phyloP scores from a whole-genome alignment of 2,888 invertebrate species.

The Lasius platythorax region DNA sequence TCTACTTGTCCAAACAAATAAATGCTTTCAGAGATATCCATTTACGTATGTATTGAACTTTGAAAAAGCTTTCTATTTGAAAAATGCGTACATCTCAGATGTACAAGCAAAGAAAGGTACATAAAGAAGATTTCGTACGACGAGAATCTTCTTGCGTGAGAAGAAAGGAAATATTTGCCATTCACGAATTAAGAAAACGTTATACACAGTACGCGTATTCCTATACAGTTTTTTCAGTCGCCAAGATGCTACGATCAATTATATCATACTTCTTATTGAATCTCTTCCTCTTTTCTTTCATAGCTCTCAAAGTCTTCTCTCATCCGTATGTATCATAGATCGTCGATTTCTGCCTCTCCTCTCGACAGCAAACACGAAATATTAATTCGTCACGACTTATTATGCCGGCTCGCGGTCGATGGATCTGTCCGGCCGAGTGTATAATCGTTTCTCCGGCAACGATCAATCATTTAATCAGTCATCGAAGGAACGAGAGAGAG shows the following conservation, averaged over 20 bases:
- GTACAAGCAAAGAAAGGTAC: neutral
- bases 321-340: neutral
- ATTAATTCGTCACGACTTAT: conserved; percentile 34
- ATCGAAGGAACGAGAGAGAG: conserved; percentile 26
- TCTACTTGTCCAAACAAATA: neutral
- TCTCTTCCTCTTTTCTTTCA: neutral
- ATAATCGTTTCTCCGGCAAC: conserved; percentile 59
- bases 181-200: conserved; percentile 10
- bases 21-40: neutral
- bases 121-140: neutral
- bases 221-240: neutral
- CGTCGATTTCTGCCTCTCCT: conserved; percentile 15
- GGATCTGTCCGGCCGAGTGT: conserved; percentile 52
- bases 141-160: neutral
- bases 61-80: neutral
- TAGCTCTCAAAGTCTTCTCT: neutral
- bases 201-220: neutral
- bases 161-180: neutral
- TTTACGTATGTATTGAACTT: neutral
- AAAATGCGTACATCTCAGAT: neutral
- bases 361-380: conserved; percentile 12
- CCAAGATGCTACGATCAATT: neutral
- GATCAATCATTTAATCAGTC: conserved; percentile 70
- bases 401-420: conserved; percentile 10
- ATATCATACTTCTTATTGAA: neutral